Evolutionary conservation across 2,888 invertebrate species (phyloP), one percentile per base, ranked within the genome.

Genomic region (Crocallis elinguaria): DNA sequence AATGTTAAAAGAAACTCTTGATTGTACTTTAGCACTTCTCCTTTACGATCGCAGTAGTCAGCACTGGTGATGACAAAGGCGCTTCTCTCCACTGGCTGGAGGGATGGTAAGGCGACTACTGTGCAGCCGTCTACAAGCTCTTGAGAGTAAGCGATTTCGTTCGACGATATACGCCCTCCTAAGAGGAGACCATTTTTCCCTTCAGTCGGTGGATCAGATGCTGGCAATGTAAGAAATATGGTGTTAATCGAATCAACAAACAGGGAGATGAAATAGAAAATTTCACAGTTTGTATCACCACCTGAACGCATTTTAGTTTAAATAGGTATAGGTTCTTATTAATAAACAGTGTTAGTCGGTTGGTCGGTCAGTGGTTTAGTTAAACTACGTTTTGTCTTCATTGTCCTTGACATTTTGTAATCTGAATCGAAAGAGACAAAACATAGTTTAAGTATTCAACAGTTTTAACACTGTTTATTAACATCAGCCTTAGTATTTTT

Each of bases 1-100:
- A 89, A 64, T 9, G 82, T 79, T 1, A 91, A 67, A 32, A 90
- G 73, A 58, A 91, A 90, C 59, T 90, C 89, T 62, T 91, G 91
- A 51, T 89, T 84, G 60, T 82, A 90, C 60, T 89, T 90, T 19
- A 91, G 65, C 1, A 60, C 43, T 68, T 90, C 91, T 1, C 79
- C 79, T 8, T 82, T 78, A 9, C 89, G 71, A 27, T 88, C 69
- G 55, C 89, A 89, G 62, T 89, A 88, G 57, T 90, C 91, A 16
- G 86, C 82, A 48, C 88, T 91, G 3, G 84, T 79, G 37, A 91
- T 76, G 2, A 86, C 69, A 55, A 89, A 90, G 1, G 87, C 75
- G 51, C 66, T 78, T 48, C 79, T 78, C 49, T 79, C 78, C 0
- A 70, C 59, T 0, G 88, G 86, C 4, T 56, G 48, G 1, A 74